phyloP scores from a whole-genome alignment of 1,140 invertebrate species.

The Heliconius hewitsoni region DNA sequence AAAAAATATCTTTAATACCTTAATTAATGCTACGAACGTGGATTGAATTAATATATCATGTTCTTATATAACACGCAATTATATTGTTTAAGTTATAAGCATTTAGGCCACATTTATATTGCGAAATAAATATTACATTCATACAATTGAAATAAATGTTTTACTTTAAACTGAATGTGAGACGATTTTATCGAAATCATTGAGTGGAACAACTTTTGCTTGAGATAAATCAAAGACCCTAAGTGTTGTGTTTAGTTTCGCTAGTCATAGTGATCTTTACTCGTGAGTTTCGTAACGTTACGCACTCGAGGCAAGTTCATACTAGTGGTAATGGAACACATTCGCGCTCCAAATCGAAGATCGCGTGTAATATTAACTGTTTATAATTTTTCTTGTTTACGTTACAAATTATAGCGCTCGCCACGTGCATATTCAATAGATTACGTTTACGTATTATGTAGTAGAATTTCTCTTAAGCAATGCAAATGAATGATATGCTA shows the following conservation, averaged over 20 bases:
- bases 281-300: constrained; percentile 39
- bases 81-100: constrained; percentile 17
- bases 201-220: constrained; percentile 60
- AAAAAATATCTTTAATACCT: constrained; percentile 34
- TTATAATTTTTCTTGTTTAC: constrained; percentile 24
- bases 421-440: constrained; percentile 25
- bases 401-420: not conserved
- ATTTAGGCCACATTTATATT: constrained; percentile 20
- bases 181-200: constrained; percentile 68
- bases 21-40: not conserved
- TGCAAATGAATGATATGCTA: not conserved
- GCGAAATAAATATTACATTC: constrained; percentile 8
- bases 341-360: constrained; percentile 43
- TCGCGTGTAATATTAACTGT: constrained; percentile 25
- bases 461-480: not conserved
- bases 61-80: constrained; percentile 12
- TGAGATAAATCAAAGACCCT: constrained; percentile 50
- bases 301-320: constrained; percentile 45
- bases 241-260: constrained; percentile 58
- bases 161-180: constrained; percentile 19
- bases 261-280: constrained; percentile 48
- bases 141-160: constrained; percentile 38
- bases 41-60: constrained; percentile 6
- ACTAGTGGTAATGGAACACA: constrained; percentile 50
- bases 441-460: constrained; percentile 16